These are phyloP conservation scores for Andrena marginata DNA, from an alignment of 2,888 invertebrate species.

Conservation along the genomic window DNA sequence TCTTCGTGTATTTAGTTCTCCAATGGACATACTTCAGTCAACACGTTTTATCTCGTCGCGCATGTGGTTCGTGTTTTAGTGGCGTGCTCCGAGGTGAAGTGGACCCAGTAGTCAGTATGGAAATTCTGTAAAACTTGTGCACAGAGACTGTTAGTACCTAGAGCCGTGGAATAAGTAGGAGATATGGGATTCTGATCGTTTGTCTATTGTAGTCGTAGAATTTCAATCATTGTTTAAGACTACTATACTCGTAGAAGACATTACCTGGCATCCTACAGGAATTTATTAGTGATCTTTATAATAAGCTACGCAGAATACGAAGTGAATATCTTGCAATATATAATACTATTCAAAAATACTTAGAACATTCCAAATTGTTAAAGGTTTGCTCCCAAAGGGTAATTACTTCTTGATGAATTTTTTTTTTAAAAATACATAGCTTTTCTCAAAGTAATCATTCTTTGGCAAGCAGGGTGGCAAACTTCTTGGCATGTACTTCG, in stretches of 20 bases:
- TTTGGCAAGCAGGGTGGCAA: too few relatives aligned
- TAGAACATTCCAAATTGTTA: too few relatives aligned
- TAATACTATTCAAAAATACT: too few relatives aligned
- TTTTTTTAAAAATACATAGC: too few relatives aligned
- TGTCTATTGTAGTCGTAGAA: neutral
- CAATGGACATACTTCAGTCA: slow-evolving; percentile 30
- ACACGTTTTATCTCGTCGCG: slow-evolving; percentile 17
- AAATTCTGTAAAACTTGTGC: neutral
- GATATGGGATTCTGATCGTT: neutral
- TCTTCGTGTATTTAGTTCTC: slow-evolving; percentile 3
- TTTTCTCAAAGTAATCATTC: too few relatives aligned
- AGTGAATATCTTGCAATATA: too few relatives aligned
- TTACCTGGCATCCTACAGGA: neutral
- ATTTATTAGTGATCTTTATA: too few relatives aligned
- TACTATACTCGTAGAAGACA: neutral
- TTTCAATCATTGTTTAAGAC: neutral
- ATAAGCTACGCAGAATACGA: too few relatives aligned
- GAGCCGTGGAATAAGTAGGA: neutral
- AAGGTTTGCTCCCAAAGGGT: too few relatives aligned
- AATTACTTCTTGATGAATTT: too few relatives aligned
- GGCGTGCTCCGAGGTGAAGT: neutral
- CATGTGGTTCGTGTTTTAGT: neutral
- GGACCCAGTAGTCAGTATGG: neutral
- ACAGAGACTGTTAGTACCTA: neutral
- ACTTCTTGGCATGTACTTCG: too few relatives aligned